phyloP scores from a whole-genome alignment of 2,888 invertebrate species.

The Leucophenga maculata region DNA sequence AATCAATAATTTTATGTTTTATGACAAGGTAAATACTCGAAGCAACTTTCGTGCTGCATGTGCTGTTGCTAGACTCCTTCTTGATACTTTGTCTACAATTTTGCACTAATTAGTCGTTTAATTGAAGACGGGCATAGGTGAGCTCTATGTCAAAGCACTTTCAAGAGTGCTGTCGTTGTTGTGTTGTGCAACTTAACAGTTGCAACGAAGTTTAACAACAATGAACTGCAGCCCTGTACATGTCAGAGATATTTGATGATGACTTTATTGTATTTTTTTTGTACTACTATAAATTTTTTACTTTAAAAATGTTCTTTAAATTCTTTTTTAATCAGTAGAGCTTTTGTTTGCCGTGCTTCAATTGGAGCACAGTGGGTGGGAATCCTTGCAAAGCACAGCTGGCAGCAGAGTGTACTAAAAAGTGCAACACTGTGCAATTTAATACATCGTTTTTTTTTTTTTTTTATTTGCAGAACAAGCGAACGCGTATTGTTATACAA shows the following conservation, averaged over 20 bases:
- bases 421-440: slow-evolving; percentile 48
- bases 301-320: slow-evolving; percentile 30
- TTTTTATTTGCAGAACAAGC: no score
- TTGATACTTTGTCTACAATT: neutral
- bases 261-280: no score
- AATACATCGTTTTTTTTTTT: slow-evolving; percentile 46
- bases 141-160: neutral
- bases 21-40: slow-evolving; percentile 38
- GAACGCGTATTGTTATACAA: neutral
- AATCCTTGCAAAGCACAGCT: slow-evolving; percentile 49
- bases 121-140: neutral
- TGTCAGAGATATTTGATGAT: no score
- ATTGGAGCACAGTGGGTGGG: neutral
- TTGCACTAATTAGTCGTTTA: slow-evolving; percentile 54
- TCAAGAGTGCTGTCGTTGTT: slow-evolving; percentile 25
- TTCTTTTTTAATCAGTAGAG: slow-evolving; percentile 1
- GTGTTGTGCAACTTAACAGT: slow-evolving; percentile 27
- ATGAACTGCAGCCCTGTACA: no score
- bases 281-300: neutral
- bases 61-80: neutral
- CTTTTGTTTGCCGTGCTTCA: neutral
- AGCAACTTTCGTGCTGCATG: no score
- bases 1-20: slow-evolving; percentile 61
- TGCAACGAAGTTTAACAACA: slow-evolving; percentile 37
- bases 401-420: slow-evolving; percentile 26